These are phyloP conservation scores for Brachionus manjavacas DNA, from an alignment of 1,140 invertebrate species.

Conservation along the genomic window DNA sequence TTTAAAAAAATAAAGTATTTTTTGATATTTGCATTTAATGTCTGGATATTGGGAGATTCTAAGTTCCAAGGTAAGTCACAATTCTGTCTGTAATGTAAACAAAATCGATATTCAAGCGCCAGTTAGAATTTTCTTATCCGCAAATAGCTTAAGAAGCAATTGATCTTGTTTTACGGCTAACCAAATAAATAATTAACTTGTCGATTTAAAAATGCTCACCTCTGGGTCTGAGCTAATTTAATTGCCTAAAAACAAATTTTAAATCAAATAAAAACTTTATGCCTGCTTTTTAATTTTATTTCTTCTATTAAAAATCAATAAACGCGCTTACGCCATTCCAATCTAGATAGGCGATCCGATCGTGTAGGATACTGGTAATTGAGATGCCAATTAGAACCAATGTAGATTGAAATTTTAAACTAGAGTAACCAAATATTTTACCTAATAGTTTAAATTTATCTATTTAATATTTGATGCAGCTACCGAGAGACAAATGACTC, in stretches of 20 bases:
- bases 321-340: background rate
- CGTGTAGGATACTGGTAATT: background rate
- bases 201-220: constrained; percentile 2
- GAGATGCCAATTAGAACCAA: background rate
- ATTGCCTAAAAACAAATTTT: background rate
- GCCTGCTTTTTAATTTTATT: background rate
- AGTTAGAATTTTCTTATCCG: constrained; percentile 8
- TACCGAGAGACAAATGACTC: background rate
- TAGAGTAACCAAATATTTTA: background rate
- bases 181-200: background rate
- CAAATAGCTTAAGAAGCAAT: background rate
- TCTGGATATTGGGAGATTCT: constrained; percentile 8
- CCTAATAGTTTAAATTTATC: constrained; percentile 5
- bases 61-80: constrained; percentile 15
- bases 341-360: background rate
- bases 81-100: background rate
- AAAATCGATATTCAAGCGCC: background rate
- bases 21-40: background rate
- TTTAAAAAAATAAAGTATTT: constrained; percentile 4
- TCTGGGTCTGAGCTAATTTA: background rate
- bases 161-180: background rate
- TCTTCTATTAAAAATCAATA: constrained; percentile 13
- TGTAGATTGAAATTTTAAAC: background rate
- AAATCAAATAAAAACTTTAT: background rate
- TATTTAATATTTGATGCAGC: background rate